These are phyloP conservation scores for Knipowitschia caucasica DNA, from an alignment of 2,797 vertebrate genomes.

Conservation along the genomic window DNA sequence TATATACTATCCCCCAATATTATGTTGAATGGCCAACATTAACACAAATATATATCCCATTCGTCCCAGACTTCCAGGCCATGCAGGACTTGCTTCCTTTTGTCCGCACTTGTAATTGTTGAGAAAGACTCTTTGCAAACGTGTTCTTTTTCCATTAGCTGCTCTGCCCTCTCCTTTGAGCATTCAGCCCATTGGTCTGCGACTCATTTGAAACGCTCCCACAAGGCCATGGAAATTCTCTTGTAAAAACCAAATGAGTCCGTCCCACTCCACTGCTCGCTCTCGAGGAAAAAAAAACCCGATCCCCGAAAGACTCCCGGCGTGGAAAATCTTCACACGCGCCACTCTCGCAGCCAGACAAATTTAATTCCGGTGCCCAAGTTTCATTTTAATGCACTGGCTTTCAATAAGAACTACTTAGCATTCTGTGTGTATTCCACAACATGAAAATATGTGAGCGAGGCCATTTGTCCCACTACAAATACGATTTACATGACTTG, in stretches of 20 bases:
- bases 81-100: not conserved
- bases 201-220: constrained; percentile 34
- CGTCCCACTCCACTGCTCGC: constrained; percentile 17
- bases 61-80: not conserved
- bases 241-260: constrained; percentile 32
- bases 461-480: not conserved
- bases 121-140: not conserved
- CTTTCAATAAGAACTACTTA: constrained; percentile 20
- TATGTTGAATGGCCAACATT: no score
- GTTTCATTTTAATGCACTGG: constrained; percentile 31
- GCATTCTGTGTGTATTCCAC: constrained; percentile 5
- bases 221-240: constrained; percentile 27
- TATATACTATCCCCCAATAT: no score
- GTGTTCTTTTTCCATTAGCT: not conserved
- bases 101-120: not conserved
- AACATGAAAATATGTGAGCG: not conserved
- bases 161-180: constrained; percentile 22
- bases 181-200: constrained; percentile 6
- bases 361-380: constrained; percentile 27
- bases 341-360: constrained; percentile 7
- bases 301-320: constrained; percentile 23
- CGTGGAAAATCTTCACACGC: constrained; percentile 34
- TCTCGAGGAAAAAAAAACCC: constrained; percentile 12
- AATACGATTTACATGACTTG: no score
- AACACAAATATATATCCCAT: no score